Base-by-base conservation (phyloP, 1,140 invertebrate species). In the Drepana arcuata region DNA sequence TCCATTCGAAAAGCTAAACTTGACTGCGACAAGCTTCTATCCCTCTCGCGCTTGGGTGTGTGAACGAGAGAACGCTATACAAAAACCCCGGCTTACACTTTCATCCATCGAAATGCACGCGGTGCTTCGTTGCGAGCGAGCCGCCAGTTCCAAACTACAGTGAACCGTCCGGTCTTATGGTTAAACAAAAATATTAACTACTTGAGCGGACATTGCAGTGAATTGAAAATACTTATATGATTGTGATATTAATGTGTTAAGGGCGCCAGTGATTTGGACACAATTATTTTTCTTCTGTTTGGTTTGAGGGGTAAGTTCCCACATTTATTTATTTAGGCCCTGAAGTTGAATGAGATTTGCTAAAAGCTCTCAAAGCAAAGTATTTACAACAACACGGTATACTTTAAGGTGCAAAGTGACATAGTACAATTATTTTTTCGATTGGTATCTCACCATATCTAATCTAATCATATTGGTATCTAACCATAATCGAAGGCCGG, bases 41-140 rank as follows among this genome's bases (percentile, higher is more conserved):
- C 71, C 62, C 56, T 66, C 60, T 79, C 66, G 42, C 30, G 33
- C 61, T 31, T 37, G 32, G 48, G 35, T 23, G 60, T 41, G 34
- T 28, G 47, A 79, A 43, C 58, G 72, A 81, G 77, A 75, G 44
- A 38, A 56, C 61, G 65, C 62, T 71, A 79, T 78, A 81, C 77
- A 81, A 81, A 81, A 80, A 81, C 68, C 70, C 64, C 64, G 64
- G 77, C 70, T 74, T 79, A 81, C 65, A 79, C 77, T 77, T 81
- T 81, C 77, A 73, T 79, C 74, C 63, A 66, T 73, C 66, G 77
- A 81, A 77, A 77, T 70, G 77, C 74, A 79, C 72, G 70, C 77
- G 72, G 68, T 66, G 62, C 77, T 64, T 59, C 66, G 64, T 58
- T 42, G 53, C 41, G 63, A 62, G 46, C 48, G 65, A 71, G 63